Base-by-base conservation (phyloP, 2,888 invertebrate genomes). In the Schizaphis graminum region DNA sequence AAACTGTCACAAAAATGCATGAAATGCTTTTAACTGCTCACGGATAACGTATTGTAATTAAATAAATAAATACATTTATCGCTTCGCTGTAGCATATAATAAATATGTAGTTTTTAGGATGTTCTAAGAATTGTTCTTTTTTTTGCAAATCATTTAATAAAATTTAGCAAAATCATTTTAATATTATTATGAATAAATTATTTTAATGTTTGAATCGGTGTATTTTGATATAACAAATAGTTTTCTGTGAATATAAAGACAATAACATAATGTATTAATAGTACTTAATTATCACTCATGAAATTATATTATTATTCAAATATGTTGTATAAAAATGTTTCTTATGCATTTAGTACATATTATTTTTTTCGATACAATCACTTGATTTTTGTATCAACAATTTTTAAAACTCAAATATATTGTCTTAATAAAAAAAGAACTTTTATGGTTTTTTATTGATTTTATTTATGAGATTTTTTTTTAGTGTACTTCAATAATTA, bases 41-140 rank as follows among this genome's bases (percentile, higher is more conserved):
- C 53, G 53, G 88, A 88, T 77, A 88, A 88, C 26, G n/a, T 56
- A 89, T 89, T 89, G 89, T 57, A 35, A 41, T 89, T 4, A 88
- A 41, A 56, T 89, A 89, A 56, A 89, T 88, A 89, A 89, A 89
- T 41, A 77, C 35, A 77, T 77, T 35, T 7, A 4, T 77, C 7
- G 16, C 77, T 77, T 21, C 77, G 21, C 35, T 77, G 53, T 21
- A 53, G 16, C 77, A 21, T 35, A 77, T 8, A 77, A 35, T 77
- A 35, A 35, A 77, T 77, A 77, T 21, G 21, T 35, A 21, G 35
- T 35, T 77, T 77, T 77, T 35, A 21, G 35, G 35, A 7, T 7
- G 21, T 77, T 21, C 21, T 8, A 35, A 77, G 1, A 77, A 77
- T 21, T 77, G 35, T 35, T 77, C 21, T 77, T 77, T 77, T 35